Evolutionary conservation across 2,797 vertebrate species (phyloP), one percentile per base, ranked within the genome.

Genomic region (Pangasius sanitwongsei): DNA sequence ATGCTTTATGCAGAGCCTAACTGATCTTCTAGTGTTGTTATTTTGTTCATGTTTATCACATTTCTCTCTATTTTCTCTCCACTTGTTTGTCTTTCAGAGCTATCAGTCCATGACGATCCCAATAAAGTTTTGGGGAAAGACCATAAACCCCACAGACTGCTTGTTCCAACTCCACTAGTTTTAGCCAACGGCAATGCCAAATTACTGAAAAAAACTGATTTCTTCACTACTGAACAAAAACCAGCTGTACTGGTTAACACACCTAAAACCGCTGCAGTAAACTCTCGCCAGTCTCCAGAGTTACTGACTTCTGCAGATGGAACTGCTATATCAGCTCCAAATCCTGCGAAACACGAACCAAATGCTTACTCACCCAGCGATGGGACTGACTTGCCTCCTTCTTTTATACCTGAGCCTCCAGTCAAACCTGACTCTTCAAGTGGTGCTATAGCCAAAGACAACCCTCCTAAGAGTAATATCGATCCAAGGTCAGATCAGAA

Each of bases 81-180:
- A 23, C 69, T 37, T 89, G 65, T 74, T 88, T 92, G 89, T 84
- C 44, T 90, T 92, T 82, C 86, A 96, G 96, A 87, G 86, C 82
- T 90, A 48, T 86, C 34, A 87, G 89, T 89, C 12, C 89, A 81
- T 7, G 69, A 89, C 2, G 86, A 91, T 61, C 86, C 86, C 37
- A 89, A 86, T 77, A 89, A 65, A 78, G 75, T 91, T 57, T 84
- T 87, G 0, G 85, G 72, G 82, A 89, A 25, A 86, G 87, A 91
- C 78, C 80, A 53, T 25, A 92, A 90, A 89, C 53, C 91, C 28
- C 31, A 86, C 8, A 87, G 65, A 57, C 53, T 81, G 72, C 85
- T 91, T 50, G 89, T 93, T 53, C 93, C 92, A 48, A 89, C 92
- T 31, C 89, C 92, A 48, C 83, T 92, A 15, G 63, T 92, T 53